A percentile compares a stretch with the other conserved stretches of the same genome.
Evolutionary conservation across 2,888 invertebrate genomes (phyloP).

Genomic region (Pomacea canaliculata): DNA sequence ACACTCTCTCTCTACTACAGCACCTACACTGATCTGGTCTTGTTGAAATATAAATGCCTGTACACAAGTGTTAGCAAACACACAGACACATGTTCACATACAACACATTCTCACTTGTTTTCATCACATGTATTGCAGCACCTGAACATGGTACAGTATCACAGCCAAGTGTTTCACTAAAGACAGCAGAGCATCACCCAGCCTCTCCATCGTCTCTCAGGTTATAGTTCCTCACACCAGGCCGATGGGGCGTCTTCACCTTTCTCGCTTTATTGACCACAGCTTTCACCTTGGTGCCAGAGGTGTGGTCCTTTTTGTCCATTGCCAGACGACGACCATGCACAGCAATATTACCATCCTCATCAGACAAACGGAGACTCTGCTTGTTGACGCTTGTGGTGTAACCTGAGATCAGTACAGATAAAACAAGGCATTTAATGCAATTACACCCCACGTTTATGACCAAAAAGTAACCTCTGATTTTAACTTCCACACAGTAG

Average conservation of each 20-base stretch:
- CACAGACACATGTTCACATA: too few species aligned
- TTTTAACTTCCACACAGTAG: too few species aligned
- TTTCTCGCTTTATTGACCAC: slow-evolving; percentile 19
- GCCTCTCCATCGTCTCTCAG: slow-evolving; percentile 38
- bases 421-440: not conserved
- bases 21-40: too few species aligned
- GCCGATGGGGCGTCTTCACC: slow-evolving; percentile 39
- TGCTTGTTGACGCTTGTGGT: not conserved
- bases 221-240: slow-evolving; percentile 56
- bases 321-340: slow-evolving; percentile 13
- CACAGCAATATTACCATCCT: slow-evolving; percentile 12
- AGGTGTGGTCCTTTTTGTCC: slow-evolving; percentile 19
- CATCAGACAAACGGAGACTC: not conserved
- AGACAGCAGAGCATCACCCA: slow-evolving; percentile 12
- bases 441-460: too few species aligned
- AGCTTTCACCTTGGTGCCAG: slow-evolving; percentile 28
- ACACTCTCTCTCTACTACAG: too few species aligned
- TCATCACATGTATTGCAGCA: too few species aligned
- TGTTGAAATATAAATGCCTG: too few species aligned
- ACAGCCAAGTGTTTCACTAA: too few species aligned
- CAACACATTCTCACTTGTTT: too few species aligned
- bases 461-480: too few species aligned
- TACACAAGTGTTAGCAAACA: too few species aligned
- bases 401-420: not conserved
- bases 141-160: too few species aligned